These are phyloP conservation scores for Brienomyrus brachyistius DNA, from an alignment of 2,113 vertebrate genomes.

Conservation along the genomic window DNA sequence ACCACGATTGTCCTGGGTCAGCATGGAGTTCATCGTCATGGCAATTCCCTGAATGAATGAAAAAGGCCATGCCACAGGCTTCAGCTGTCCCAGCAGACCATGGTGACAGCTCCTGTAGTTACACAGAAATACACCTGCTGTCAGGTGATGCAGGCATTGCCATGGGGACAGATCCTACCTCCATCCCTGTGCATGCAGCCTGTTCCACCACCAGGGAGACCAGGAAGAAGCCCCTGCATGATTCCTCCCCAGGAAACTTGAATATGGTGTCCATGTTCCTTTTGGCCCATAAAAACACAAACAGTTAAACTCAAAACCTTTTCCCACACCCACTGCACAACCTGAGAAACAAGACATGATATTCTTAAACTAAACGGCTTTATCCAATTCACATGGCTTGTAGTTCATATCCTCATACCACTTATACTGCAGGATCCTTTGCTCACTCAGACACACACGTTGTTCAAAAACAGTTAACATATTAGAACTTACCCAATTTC, in stretches of 20 bases:
- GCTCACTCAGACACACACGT: background rate
- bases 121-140: background rate
- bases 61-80: background rate
- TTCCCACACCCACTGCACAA: background rate
- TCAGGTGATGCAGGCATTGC: background rate
- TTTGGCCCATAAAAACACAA: conserved; percentile 4
- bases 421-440: background rate
- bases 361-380: background rate
- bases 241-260: conserved; percentile 67
- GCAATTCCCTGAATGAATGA: conserved; percentile 33
- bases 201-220: conserved; percentile 75
- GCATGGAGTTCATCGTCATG: conserved; percentile 45
- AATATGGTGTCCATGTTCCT: conserved; percentile 76
- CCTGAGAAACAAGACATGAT: background rate
- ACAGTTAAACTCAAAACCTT: background rate
- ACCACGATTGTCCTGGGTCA: conserved; percentile 30
- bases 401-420: background rate
- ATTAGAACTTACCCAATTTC: conserved; percentile 40
- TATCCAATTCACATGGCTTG: background rate
- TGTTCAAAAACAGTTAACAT: background rate
- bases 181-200: conserved; percentile 69
- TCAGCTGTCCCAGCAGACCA: background rate
- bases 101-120: background rate
- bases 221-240: conserved; percentile 66
- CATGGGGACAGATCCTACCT: conserved; percentile 45